Base-by-base conservation (phyloP, 2,888 invertebrate species). In the Aleiodes testaceus region DNA sequence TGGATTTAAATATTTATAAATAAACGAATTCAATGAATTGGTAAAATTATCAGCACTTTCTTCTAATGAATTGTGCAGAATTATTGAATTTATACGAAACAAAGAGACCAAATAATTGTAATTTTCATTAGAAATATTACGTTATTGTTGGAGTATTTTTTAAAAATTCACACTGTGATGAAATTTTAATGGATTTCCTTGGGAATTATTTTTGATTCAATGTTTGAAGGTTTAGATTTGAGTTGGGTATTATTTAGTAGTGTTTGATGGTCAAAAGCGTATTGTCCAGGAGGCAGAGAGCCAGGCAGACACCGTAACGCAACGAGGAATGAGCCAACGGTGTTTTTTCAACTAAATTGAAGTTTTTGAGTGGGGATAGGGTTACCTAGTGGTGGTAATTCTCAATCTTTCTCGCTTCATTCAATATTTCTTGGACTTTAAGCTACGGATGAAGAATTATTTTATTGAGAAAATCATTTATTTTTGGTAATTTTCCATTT, bases 261-360 rank as follows among this genome's bases (percentile, higher is more conserved):
- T 42, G 14, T 59, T 59, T 18, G n/a, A n/a, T 20, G 42, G 11
- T 4, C 59, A 18, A n/a, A 59, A 11, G 59, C 11, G 36, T 59
- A 59, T 59, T 36, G 18, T 59, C 36, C 42, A 59, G 59, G 18
- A 16, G 59, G 42, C 14, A 14, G 42, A 59, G 16, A 36, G 18
- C 42, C 36, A 36, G 59, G 53, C 45, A 65, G 16, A 68, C 66
- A 52, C 42, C 50, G 63, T 63, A 71, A 70, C 45, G 50, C 61
- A 67, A 66, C 61, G 71, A 66, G 66, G 63, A 66, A 53, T 66
- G 71, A 61, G 45, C 66, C 59, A 67, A 71, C 71, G 71, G 71
- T 71, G 66, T 71, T 61, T 66, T 71, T 71, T 63, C 36, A 49
- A 59, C 42, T 36, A 36, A 36, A 36, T 36, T 36, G 9, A 26